These are phyloP conservation scores for Rhyacophila brunnea DNA, from an alignment of 1,140 invertebrate species.

Conservation along the genomic window DNA sequence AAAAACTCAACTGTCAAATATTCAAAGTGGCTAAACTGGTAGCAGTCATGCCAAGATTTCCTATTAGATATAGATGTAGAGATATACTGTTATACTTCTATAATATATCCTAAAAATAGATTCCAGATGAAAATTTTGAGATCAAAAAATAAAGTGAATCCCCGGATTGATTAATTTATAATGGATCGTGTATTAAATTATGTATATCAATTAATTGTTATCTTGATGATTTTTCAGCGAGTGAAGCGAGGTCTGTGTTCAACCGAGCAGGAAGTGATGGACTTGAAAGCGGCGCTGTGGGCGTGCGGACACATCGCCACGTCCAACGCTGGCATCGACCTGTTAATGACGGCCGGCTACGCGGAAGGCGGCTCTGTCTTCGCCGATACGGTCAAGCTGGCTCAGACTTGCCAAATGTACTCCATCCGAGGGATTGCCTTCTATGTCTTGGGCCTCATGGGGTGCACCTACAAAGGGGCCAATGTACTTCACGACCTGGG, in stretches of 20 bases:
- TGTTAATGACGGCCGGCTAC: slow-evolving; percentile 74
- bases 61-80: too few relatives aligned
- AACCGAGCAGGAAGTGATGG: slow-evolving; percentile 65
- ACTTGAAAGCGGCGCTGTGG: slow-evolving; percentile 89
- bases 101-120: too few relatives aligned
- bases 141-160: too few relatives aligned
- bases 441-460: slow-evolving; percentile 81
- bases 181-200: too few relatives aligned
- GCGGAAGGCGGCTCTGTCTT: slow-evolving; percentile 69
- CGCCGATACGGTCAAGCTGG: slow-evolving; percentile 71
- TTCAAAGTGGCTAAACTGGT: too few relatives aligned
- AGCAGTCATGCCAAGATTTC: too few relatives aligned
- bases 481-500: slow-evolving; percentile 70
- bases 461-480: slow-evolving; percentile 77
- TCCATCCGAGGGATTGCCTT: slow-evolving; percentile 86
- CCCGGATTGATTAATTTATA: too few relatives aligned
- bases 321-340: slow-evolving; percentile 69
- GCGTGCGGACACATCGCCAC: slow-evolving; percentile 80
- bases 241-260: slow-evolving; percentile 54
- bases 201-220: too few relatives aligned
- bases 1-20: too few relatives aligned
- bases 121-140: too few relatives aligned
- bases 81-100: too few relatives aligned
- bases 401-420: slow-evolving; percentile 77
- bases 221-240: slow-evolving; percentile 40